These are phyloP conservation scores for Potorous gilbertii DNA, from an alignment of 2,797 vertebrate genomes.

Conservation along the genomic window DNA sequence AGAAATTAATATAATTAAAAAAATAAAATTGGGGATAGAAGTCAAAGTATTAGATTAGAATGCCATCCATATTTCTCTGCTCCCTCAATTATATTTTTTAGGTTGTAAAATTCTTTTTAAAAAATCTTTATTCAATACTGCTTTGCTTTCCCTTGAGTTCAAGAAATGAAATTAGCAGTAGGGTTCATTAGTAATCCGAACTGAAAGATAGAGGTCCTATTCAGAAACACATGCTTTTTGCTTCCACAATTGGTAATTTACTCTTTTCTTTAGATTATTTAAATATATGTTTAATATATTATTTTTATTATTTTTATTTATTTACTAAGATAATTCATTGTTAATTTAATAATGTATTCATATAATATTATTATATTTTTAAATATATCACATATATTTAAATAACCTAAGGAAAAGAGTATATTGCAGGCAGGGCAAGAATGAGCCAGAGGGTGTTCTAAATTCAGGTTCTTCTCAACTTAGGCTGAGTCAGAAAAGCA, in stretches of 20 bases:
- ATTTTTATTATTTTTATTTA: too few relatives aligned
- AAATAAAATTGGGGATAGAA: constrained; percentile 3
- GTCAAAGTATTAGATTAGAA: constrained; percentile 7
- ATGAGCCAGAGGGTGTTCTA: neutral
- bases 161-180: neutral
- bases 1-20: neutral
- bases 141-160: neutral
- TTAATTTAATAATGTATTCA: too few relatives aligned
- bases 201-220: neutral
- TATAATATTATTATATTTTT: too few relatives aligned
- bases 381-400: too few relatives aligned
- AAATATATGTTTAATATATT: too few relatives aligned
- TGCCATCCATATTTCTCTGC: neutral
- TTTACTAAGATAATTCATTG: too few relatives aligned
- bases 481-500: neutral
- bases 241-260: neutral
- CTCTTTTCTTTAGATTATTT: neutral
- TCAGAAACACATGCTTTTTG: neutral
- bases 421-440: too few relatives aligned
- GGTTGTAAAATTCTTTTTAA: neutral
- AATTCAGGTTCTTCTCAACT: neutral
- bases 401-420: too few relatives aligned
- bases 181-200: neutral
- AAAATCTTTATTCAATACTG: neutral
- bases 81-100: constrained; percentile 37